Conservation (phyloP, 1,140 invertebrate species). For the Aleiodes sp. region DNA sequence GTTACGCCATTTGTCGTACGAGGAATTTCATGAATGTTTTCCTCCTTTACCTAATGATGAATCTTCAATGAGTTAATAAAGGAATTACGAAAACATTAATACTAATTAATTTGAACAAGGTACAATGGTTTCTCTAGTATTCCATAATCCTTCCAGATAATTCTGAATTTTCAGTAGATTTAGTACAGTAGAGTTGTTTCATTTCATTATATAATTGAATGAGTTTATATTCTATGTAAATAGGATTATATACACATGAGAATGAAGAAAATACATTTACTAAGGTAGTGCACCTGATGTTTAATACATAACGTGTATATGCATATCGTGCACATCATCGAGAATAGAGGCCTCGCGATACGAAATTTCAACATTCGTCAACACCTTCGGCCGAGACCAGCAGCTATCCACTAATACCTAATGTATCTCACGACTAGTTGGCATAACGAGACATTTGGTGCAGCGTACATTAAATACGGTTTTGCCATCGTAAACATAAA, state of each 20-base stretch:
- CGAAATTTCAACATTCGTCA: constrained; percentile 48
- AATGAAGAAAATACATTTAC: not conserved
- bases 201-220: not conserved
- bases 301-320: not conserved
- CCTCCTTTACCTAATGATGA: too few species aligned
- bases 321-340: not conserved
- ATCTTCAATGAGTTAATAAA: too few species aligned
- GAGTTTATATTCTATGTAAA: not conserved
- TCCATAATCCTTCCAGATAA: not conserved
- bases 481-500: constrained; percentile 38
- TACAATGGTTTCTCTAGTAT: too few species aligned
- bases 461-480: constrained; percentile 41
- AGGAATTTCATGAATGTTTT: too few species aligned
- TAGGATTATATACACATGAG: not conserved
- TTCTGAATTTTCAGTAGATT: too few species aligned
- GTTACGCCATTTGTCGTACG: too few species aligned
- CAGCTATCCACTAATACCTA: constrained; percentile 32
- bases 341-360: not conserved
- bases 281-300: not conserved
- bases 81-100: too few species aligned
- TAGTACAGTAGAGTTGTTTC: not conserved
- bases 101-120: too few species aligned
- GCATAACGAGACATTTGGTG: constrained; percentile 36
- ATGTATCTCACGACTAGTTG: constrained; percentile 35
- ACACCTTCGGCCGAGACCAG: constrained; percentile 35